Evolutionary conservation across 2,113 vertebrate species (phyloP).

Genomic region (Archocentrus centrarchus): DNA sequence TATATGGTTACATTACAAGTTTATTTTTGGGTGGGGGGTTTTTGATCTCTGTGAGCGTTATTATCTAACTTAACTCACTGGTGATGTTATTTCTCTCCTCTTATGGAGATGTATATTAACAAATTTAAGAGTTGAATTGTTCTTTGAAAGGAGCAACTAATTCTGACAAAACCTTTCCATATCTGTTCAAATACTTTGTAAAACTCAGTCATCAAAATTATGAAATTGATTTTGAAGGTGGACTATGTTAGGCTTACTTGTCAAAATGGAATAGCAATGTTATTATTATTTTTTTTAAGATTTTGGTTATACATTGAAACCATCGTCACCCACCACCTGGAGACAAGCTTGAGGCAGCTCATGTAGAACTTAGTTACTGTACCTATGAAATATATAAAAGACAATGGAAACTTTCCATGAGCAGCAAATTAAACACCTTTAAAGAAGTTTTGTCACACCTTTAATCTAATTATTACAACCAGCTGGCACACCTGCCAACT

Average conservation of each 20-base stretch:
- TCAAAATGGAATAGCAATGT: background rate
- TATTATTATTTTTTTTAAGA: background rate
- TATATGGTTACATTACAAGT: constrained; percentile 13
- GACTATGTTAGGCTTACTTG: background rate
- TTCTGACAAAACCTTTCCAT: constrained; percentile 2
- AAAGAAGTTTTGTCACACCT: background rate
- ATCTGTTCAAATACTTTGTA: constrained; percentile 10
- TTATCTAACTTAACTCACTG: constrained; percentile 45
- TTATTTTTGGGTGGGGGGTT: background rate
- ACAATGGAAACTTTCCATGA: background rate
- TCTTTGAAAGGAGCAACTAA: constrained; percentile 50
- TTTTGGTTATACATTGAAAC: constrained; percentile 10
- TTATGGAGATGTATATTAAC: constrained; percentile 43
- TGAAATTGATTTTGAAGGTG: constrained; percentile 8
- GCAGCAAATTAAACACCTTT: background rate
- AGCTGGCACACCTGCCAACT: background rate
- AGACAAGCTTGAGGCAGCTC: background rate
- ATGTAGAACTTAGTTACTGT: background rate
- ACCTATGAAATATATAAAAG: background rate
- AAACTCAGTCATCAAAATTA: constrained; percentile 27
- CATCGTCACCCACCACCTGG: background rate
- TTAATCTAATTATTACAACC: background rate
- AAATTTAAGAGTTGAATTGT: constrained; percentile 33
- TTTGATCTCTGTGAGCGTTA: constrained; percentile 13
- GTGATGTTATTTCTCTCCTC: constrained; percentile 25